Evolutionary conservation across 2,888 invertebrate genomes (phyloP), one percentile per base, ranked within the genome.

Genomic region (Ypsolopha scabrella): DNA sequence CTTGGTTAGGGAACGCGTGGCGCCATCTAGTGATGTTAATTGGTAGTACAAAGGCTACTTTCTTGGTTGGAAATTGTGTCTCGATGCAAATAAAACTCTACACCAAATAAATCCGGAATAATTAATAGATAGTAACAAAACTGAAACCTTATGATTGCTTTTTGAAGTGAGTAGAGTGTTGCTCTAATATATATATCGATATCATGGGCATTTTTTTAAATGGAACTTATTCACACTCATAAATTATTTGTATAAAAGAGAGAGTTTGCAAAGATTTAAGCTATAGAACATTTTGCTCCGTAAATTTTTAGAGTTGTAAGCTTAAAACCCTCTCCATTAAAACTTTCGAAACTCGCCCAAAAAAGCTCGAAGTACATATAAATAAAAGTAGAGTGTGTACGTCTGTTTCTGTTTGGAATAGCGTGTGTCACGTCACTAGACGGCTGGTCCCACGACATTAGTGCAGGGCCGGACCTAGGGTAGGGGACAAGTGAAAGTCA

Each of bases 401-500:
- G 8, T 62, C 72, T 68, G 58, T 63, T 56, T 64, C 72, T 66
- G 51, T 54, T 58, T 58, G 59, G 63, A 67, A 70, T 75, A 61
- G 71, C 78, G 75, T 78, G 74, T 72, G 76, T 78, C 78, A 75
- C 77, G 78, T 70, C 74, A 65, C 61, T 63, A 60, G 65, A 75
- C 73, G 73, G 65, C 61, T 63, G 60, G 65, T 76, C 73, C 67
- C 79, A 76, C 77, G 74, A 67, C 62, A 65, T 66, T 59, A 7
- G 47, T 0, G 45, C 74, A 70, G 77, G 57, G 64, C 41, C 50
- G 74, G 43, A 76, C 9, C 68, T 0, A 54, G 58, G 47, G 2
- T 11, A 24, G 34, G 11, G 11, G 39, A 9, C 39, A 10, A 39
- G 43, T 14, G n/a, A n/a, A n/a, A n/a, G n/a, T n/a, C n/a, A n/a